A percentile compares a stretch with the other conserved stretches of the same genome.
These are phyloP conservation scores for Nothura maculosa DNA, from an alignment of 2,797 vertebrate genomes.

Conservation along the genomic window DNA sequence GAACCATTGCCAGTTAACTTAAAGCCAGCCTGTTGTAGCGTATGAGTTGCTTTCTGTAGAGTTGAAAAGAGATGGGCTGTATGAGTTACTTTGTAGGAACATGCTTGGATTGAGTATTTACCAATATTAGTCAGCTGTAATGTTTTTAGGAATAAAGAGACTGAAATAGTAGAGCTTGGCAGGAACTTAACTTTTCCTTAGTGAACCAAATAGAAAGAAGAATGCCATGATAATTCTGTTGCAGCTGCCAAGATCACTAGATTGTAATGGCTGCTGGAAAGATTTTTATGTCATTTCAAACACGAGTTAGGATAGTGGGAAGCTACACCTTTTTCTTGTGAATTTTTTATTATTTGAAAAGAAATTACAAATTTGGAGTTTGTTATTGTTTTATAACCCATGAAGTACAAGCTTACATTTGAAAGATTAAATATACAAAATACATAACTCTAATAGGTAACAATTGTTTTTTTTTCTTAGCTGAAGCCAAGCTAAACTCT, in stretches of 20 bases:
- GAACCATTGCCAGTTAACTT: not conserved
- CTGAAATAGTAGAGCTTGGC: slow-evolving; percentile 16
- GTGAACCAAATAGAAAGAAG: not conserved
- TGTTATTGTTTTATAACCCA: slow-evolving; percentile 68
- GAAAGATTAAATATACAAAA: slow-evolving; percentile 23
- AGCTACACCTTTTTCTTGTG: slow-evolving; percentile 59
- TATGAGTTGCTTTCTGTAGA: not conserved
- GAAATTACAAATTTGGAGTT: slow-evolving; percentile 66
- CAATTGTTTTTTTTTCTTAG: not conserved
- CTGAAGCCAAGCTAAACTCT: not conserved
- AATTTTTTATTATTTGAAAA: slow-evolving; percentile 62
- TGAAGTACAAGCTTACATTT: slow-evolving; percentile 60
- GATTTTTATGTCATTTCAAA: slow-evolving; percentile 51
- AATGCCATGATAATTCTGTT: slow-evolving; percentile 10
- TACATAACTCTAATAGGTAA: not conserved
- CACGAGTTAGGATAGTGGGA: slow-evolving; percentile 56
- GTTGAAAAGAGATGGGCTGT: not conserved
- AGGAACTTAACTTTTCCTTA: slow-evolving; percentile 10
- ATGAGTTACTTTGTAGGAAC: not conserved
- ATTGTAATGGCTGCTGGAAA: slow-evolving; percentile 49
- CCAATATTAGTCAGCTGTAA: not conserved
- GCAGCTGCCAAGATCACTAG: slow-evolving; percentile 66
- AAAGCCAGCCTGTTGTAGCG: not conserved
- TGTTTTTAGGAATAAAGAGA: not conserved
- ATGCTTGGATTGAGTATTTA: not conserved